These are phyloP conservation scores for Struthidea cinerea DNA, from an alignment of 2,113 vertebrate species.

Conservation along the genomic window DNA sequence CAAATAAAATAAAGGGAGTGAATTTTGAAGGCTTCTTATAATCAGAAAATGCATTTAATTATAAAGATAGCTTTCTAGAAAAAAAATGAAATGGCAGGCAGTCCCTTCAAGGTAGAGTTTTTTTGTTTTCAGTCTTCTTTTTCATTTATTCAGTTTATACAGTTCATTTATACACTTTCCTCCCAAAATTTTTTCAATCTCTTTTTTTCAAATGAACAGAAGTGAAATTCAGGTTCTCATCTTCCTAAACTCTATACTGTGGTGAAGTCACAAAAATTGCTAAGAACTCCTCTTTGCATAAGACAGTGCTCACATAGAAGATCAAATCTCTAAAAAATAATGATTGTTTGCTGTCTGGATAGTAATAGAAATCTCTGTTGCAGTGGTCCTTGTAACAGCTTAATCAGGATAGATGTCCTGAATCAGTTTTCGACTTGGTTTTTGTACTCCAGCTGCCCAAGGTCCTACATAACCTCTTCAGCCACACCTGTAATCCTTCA, in stretches of 20 bases:
- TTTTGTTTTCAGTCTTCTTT: not conserved
- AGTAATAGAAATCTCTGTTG: not conserved
- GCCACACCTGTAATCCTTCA: not conserved
- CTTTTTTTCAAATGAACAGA: not conserved
- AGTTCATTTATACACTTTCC: too few species aligned
- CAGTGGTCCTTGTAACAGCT: not conserved
- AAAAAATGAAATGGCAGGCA: not conserved
- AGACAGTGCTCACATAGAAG: not conserved
- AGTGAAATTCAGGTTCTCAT: not conserved
- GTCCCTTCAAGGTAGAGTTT: not conserved
- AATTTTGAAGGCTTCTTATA: not conserved
- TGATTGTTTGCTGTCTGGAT: not conserved
- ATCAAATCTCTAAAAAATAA: not conserved
- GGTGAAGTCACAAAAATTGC: not conserved
- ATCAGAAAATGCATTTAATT: not conserved
- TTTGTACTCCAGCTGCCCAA: not conserved
- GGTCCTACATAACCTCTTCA: not conserved
- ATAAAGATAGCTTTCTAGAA: not conserved
- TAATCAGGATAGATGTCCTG: not conserved
- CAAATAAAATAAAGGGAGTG: not conserved
- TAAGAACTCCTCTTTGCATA: not conserved
- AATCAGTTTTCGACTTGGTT: not conserved
- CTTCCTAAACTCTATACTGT: not conserved
- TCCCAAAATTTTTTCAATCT: not conserved
- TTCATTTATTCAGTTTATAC: not conserved